These are phyloP conservation scores for Melitaea cinxia DNA, from an alignment of 1,140 invertebrate genomes.

Conservation along the genomic window DNA sequence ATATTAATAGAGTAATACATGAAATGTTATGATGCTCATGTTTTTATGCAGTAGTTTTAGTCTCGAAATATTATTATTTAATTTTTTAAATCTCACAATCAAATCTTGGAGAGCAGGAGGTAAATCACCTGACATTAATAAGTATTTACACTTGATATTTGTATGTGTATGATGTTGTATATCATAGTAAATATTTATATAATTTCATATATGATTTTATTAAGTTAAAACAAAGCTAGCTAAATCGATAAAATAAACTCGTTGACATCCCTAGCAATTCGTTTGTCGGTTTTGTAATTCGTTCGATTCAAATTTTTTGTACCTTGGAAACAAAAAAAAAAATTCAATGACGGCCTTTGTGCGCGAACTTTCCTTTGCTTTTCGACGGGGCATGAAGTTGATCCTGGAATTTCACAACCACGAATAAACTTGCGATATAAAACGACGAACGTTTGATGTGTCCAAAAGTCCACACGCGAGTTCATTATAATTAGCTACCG, in stretches of 20 bases:
- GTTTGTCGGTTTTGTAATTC: slow-evolving; percentile 66
- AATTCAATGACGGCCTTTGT: slow-evolving; percentile 70
- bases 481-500: slow-evolving; percentile 40
- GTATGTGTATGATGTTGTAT: no score
- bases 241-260: no score
- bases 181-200: no score
- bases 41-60: no score
- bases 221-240: not conserved
- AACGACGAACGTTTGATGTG: slow-evolving; percentile 71
- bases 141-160: no score
- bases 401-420: slow-evolving; percentile 58
- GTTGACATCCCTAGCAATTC: slow-evolving; percentile 49
- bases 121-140: no score
- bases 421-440: slow-evolving; percentile 64
- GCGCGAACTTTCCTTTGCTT: slow-evolving; percentile 71
- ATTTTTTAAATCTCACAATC: no score
- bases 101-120: no score
- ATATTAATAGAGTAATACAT: no score
- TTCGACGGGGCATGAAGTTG: slow-evolving; percentile 69
- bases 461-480: slow-evolving; percentile 50
- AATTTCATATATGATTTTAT: not conserved
- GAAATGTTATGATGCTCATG: no score
- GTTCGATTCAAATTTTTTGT: slow-evolving; percentile 70
- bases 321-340: slow-evolving; percentile 59
- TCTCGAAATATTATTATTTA: no score